Evolutionary conservation across 2,888 invertebrate genomes (phyloP).

Genomic region (Margaritifera margaritifera): DNA sequence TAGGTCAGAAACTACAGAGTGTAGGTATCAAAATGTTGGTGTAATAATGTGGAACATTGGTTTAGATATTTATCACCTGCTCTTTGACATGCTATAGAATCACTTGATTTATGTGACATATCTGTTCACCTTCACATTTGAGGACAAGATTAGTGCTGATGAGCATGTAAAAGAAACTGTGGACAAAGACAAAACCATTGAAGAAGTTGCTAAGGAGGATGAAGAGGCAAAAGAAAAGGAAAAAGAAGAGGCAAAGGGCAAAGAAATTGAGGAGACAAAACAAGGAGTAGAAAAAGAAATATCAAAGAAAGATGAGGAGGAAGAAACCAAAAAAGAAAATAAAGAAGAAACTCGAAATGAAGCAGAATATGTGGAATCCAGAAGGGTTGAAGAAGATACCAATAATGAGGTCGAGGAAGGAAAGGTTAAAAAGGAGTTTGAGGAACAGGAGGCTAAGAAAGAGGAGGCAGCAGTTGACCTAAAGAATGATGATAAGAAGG

Average conservation of each 20-base stretch:
- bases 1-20: too few relatives aligned
- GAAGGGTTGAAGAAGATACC: constrained; percentile 8
- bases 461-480: constrained; percentile 13
- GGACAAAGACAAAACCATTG: constrained; percentile 33
- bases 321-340: constrained; percentile 16
- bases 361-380: not conserved
- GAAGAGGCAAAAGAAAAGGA: constrained; percentile 19
- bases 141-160: constrained; percentile 32
- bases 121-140: constrained; percentile 1
- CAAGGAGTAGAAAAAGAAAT: constrained; percentile 12
- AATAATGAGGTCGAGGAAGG: constrained; percentile 12
- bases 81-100: too few relatives aligned
- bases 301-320: constrained; percentile 10
- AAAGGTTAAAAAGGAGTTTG: constrained; percentile 17
- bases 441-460: constrained; percentile 15
- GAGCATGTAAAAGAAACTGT: constrained; percentile 30
- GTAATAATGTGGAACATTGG: too few relatives aligned
- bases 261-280: constrained; percentile 12
- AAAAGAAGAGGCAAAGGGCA: constrained; percentile 19
- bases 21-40: too few relatives aligned
- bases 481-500: constrained; percentile 15
- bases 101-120: too few relatives aligned
- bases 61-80: too few relatives aligned
- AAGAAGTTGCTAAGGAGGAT: constrained; percentile 28
- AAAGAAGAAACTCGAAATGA: constrained; percentile 16